Percentiles rank a stretch among this genome's conserved stretches.
Evolutionary conservation across 2,113 vertebrate genomes (phyloP).

Genomic region (Porphyrio hochstetteri): DNA sequence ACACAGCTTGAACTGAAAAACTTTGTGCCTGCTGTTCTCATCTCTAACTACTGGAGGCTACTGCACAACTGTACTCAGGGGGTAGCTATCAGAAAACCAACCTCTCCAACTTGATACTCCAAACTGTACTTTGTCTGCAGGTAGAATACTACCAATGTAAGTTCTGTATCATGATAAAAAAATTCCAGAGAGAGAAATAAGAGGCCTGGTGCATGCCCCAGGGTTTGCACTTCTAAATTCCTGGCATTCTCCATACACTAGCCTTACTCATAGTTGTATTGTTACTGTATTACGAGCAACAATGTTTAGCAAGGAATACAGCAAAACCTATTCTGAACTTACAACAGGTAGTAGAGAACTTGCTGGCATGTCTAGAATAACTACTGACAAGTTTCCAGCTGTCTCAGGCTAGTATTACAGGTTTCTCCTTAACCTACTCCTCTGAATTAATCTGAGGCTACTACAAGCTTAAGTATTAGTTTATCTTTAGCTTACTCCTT

Average conservation of each 20-base stretch:
- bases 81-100: background rate
- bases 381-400: background rate
- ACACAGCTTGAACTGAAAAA: background rate
- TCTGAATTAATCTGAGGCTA: background rate
- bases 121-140: background rate
- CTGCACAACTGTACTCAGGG: accelerated
- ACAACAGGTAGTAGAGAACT: background rate
- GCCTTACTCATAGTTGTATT: background rate
- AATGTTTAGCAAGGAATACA: background rate
- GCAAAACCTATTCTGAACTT: background rate
- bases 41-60: background rate
- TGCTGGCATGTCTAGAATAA: background rate
- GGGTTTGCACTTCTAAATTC: background rate
- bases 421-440: background rate
- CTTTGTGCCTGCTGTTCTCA: background rate
- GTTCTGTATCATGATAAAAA: background rate
- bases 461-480: background rate
- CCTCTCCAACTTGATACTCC: background rate
- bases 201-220: background rate
- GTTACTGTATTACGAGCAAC: background rate
- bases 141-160: background rate
- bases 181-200: background rate
- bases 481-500: background rate
- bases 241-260: background rate
- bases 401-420: background rate